Percentiles rank a stretch among this genome's conserved stretches.
phyloP scores from a whole-genome alignment of 2,113 vertebrate species.

The Pseudois nayaur region DNA sequence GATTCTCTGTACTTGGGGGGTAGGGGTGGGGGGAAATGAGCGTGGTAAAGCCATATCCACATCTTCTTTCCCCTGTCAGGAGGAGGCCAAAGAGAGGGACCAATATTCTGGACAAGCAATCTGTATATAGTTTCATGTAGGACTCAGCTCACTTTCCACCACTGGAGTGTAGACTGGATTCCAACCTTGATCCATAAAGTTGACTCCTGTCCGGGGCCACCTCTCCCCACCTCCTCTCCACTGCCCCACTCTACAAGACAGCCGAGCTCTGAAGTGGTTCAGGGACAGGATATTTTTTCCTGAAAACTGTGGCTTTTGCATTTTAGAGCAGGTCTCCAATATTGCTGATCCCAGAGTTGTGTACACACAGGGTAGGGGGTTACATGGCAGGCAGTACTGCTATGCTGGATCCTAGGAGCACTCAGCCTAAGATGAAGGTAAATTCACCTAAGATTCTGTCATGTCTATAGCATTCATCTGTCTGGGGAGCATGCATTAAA shows the following conservation, averaged over 20 bases:
- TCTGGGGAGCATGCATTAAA: constrained; percentile 92
- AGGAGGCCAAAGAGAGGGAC: neutral
- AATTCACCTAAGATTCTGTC: constrained; percentile 91
- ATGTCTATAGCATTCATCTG: constrained; percentile 90
- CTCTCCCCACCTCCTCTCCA: neutral
- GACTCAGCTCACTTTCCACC: neutral
- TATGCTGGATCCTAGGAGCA: neutral
- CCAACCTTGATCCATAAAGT: constrained; percentile 56
- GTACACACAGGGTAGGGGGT: neutral
- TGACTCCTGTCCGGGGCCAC: constrained; percentile 23
- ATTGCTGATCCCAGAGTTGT: neutral
- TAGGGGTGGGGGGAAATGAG: too few species aligned
- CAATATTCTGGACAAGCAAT: neutral
- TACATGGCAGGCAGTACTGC: neutral
- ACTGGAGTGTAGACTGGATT: neutral
- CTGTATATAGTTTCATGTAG: neutral
- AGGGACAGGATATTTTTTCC: neutral
- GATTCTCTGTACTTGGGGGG: neutral
- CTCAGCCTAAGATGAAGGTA: constrained; percentile 84
- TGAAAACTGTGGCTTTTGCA: neutral
- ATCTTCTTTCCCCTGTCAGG: neutral
- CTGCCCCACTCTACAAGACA: neutral
- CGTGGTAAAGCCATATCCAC: neutral
- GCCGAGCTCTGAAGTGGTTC: neutral
- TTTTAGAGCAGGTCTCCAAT: neutral